Evolutionary conservation across 2,113 vertebrate species (phyloP), one percentile per base, ranked within the genome.

Genomic region (Ammospiza nelsoni): DNA sequence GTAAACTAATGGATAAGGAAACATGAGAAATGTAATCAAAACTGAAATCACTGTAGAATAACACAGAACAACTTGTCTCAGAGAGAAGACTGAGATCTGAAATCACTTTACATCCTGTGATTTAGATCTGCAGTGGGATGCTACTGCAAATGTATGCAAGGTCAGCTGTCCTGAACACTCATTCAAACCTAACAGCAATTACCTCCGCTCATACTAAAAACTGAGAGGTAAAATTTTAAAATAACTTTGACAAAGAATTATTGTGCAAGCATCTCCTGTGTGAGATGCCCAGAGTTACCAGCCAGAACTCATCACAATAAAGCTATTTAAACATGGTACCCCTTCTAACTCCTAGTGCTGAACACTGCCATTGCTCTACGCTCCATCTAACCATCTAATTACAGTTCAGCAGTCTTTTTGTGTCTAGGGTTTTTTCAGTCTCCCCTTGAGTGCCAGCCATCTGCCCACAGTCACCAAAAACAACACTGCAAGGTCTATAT

Each of bases 391-490:
- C 88, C 93, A 96, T 91, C 49, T 51, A 41, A 96, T 82, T 96
- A 96, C 67, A 96, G 92, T 87, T 96, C 95, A 96, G 93, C 2
- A 41, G 68, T 77, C 72, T 91, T 93, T 89, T 81, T 93, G 80
- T 93, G 77, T 84, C 94, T 93, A 43, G 28, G 5, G 12, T 91
- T 90, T 89, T 65, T 88, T 95, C 83, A 90, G n/a, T 93, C 67
- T 95, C 55, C 90, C 83, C 72, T 83, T 81, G 83, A 95, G 87
- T 94, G 76, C 63, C 94, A 97, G 95, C 82, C 96, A 97, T 89
- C 92, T 97, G 97, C 87, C 90, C 71, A 83, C 21, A 83, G 87
- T 61, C 76, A 77, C 65, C 89, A 89, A 89, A 94, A 96, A 79
- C 48, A 86, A 51, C 73, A 81, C 74, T 58, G 29, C 31, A 55